Conservation (phyloP, 2,113 vertebrate species). For the Arenaria interpres region DNA sequence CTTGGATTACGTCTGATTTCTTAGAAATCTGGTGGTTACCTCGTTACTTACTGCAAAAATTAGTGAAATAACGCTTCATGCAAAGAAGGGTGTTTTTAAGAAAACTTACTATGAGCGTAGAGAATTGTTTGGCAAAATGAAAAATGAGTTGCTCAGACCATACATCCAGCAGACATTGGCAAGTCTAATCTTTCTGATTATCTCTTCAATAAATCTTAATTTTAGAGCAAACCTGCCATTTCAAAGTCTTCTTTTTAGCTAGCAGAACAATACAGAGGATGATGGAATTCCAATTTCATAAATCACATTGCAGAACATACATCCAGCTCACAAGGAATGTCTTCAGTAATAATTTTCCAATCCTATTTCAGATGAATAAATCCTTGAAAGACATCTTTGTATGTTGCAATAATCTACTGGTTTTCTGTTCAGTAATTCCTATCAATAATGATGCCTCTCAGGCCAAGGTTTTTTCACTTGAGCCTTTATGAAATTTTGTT, state of each 20-base stretch:
- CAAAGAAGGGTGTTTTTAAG: background rate
- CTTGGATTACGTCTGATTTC: background rate
- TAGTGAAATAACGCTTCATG: background rate
- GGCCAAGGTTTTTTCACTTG: background rate
- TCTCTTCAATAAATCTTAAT: constrained; percentile 60
- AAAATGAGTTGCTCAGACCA: background rate
- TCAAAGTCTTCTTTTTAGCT: background rate
- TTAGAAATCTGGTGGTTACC: background rate
- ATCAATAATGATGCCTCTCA: background rate
- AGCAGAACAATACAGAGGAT: constrained; percentile 6
- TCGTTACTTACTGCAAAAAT: background rate
- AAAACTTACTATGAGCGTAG: background rate
- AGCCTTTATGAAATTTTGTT: background rate
- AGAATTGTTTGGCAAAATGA: constrained; percentile 16
- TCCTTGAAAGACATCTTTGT: background rate
- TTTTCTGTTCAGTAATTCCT: background rate
- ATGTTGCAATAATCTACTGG: background rate
- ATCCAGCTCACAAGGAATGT: constrained; percentile 1
- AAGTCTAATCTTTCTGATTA: constrained; percentile 55
- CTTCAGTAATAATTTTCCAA: constrained; percentile 27
- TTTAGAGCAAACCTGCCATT: constrained; percentile 29
- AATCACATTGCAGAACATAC: constrained; percentile 19
- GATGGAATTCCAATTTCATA: constrained; percentile 42
- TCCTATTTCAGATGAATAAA: constrained; percentile 7
- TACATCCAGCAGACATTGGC: constrained; percentile 14